Evolutionary conservation across 2,888 invertebrate genomes (phyloP), one percentile per base, ranked within the genome.

Genomic region (Helleia helle): DNA sequence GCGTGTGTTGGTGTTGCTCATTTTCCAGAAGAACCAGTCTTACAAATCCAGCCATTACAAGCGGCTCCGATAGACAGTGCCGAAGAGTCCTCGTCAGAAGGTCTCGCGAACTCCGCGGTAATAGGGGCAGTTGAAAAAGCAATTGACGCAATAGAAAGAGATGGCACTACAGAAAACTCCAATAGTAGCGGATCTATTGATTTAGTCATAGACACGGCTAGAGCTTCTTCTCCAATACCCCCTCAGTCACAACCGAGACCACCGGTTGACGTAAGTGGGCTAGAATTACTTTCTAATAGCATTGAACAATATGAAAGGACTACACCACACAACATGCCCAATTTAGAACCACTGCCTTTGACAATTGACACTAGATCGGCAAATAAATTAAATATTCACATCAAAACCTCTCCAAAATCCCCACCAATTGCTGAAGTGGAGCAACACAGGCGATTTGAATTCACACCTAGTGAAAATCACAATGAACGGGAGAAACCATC

Each of bases 231-330:
- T 1, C 47, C 70, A 2, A 55, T 59, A n/a, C 59, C 56, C 3
- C 24, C 54, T 1, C 43, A 52, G 11, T 58, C 57, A 25, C 50
- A 61, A 2, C 25, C 62, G 1, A 56, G 69, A 17, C 63, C 66
- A 1, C 65, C 68, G 9, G 90, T 92, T 1, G 94, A 94, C 62
- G 75, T 94, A 4, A 93, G 93, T 51, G 95, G 95, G 0, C 71
- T 95, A 22, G 93, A 95, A 63, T 71, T 95, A 27, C 68, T 95
- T 14, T 94, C 94, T 0, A 94, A 94, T 58, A 94, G 94, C 62
- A 94, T 95, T 44, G 93, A 92, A 41, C 93, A 93, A 55, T 90
- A 91, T 52, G 91, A 91, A 58, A 87, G 87, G 39, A 79, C 80
- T 0, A 80, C 74, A 28, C 68, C 85, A 9, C 65, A 71, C 8